Evolutionary conservation across 2,888 invertebrate genomes (phyloP).

Genomic region (Agriopis marginaria): DNA sequence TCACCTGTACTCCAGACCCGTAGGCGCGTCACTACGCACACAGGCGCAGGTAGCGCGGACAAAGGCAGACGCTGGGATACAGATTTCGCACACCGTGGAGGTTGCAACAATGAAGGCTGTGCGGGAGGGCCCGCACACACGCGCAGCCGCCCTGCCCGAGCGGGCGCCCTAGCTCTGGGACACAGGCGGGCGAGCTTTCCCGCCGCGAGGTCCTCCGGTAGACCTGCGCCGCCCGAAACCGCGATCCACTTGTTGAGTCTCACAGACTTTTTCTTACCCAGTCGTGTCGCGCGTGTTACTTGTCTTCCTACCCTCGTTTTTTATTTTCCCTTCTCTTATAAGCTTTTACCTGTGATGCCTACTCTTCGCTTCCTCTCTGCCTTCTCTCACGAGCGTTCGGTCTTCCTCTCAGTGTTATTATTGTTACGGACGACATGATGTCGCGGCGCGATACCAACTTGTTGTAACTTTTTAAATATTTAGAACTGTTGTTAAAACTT

Average conservation of each 20-base stretch:
- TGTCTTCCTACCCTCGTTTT: constrained; percentile 45
- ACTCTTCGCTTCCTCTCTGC: constrained; percentile 67
- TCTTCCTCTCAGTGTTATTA: constrained; percentile 76
- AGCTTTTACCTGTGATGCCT: constrained; percentile 76
- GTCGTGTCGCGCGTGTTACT: constrained; percentile 65
- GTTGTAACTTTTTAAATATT: constrained; percentile 81
- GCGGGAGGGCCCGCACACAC: constrained; percentile 41
- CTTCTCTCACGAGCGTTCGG: constrained; percentile 63
- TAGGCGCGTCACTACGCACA: constrained; percentile 75
- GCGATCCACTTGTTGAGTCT: constrained; percentile 83
- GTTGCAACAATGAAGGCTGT: constrained; percentile 53
- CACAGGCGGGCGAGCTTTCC: constrained; percentile 83
- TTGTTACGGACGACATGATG: constrained; percentile 73
- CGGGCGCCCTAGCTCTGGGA: constrained; percentile 58
- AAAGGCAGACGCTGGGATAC: constrained; percentile 37
- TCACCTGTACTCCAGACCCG: constrained; percentile 77
- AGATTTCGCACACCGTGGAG: constrained; percentile 42
- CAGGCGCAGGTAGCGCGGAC: constrained; percentile 44
- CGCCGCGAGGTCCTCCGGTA: constrained; percentile 72
- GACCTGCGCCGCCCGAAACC: constrained; percentile 71
- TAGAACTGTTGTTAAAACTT: constrained; percentile 81
- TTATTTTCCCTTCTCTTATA: constrained; percentile 46
- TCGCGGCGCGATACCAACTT: constrained; percentile 65
- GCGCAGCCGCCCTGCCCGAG: constrained; percentile 39
- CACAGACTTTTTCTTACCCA: constrained; percentile 64